Conservation (phyloP, 2,113 vertebrate genomes). For the human (Homo sapiens) region DNA sequence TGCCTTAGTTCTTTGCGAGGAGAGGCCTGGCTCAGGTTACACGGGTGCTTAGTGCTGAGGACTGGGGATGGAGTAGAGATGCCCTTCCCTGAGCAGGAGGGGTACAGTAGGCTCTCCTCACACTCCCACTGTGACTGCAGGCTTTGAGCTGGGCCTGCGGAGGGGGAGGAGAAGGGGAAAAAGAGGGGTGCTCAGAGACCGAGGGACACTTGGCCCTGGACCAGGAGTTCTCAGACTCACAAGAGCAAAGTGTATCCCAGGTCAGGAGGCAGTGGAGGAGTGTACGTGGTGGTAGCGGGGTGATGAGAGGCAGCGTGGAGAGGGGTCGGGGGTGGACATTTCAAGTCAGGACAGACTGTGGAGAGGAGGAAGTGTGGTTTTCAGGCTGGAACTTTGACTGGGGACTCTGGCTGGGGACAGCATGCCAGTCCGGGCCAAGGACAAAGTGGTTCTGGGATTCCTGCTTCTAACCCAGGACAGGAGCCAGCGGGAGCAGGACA, state of each 20-base stretch:
- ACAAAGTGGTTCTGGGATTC: neutral
- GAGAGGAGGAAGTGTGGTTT: neutral
- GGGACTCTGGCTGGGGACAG: neutral
- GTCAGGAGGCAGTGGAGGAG: slow-evolving; percentile 36
- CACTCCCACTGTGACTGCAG: neutral
- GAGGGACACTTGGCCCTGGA: slow-evolving; percentile 51
- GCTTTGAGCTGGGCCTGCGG: neutral
- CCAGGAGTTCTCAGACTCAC: slow-evolving; percentile 35
- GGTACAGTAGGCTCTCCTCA: slow-evolving; percentile 23
- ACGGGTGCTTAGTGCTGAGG: neutral
- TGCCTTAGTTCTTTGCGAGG: neutral
- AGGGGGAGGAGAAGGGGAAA: neutral
- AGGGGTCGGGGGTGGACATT: neutral
- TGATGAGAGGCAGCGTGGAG: neutral
- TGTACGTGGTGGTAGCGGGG: neutral
- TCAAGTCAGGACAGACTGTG: slow-evolving; percentile 28
- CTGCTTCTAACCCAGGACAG: neutral
- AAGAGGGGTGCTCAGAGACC: slow-evolving; percentile 35
- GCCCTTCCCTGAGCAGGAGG: neutral
- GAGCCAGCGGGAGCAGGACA: neutral
- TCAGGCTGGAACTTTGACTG: neutral
- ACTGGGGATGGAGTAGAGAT: neutral
- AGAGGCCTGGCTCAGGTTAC: slow-evolving; percentile 44
- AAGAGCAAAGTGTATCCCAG: slow-evolving; percentile 67
- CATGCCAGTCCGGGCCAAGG: neutral